Base-by-base conservation (phyloP, 1,140 invertebrate genomes). In the Berghia stephanieae region DNA sequence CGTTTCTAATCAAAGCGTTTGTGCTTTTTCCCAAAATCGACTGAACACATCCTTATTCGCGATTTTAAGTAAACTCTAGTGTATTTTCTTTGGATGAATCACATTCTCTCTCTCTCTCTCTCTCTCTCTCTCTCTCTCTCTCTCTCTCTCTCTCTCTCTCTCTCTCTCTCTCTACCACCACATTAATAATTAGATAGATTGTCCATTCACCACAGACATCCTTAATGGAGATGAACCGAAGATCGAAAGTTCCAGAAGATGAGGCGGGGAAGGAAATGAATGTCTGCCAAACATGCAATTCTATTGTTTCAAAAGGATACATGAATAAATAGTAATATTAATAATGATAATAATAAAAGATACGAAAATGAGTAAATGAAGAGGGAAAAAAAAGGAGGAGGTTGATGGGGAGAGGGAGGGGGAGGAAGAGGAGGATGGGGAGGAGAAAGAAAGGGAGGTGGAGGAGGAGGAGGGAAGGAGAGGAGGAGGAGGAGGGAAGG, bases 51-150 rank as follows among this genome's bases (percentile, higher is more conserved):
- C 55, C n/a, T 60, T n/a, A 24, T 60, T 60, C 6, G 8, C 60
- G 3, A 66, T 4, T 3, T 66, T 31, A 13, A 36, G 38, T 16
- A 38, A 10, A 24, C 16, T 40, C 21, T 63, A 8, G 38, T 24
- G 63, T 57, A 6, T 5, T 31, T n/a, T 24, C 31, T 10, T 49
- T n/a, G 10, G 10, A n/a, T 49, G 6, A 60, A 21, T 67, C 63
- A 4, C 42, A 67, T 16, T 10, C 55, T 60, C 55, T 60, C 55
- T 60, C 55, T 60, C 55, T 60, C 55, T 60, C 55, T 60, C 55
- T 60, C 10, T 13, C 46, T 49, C 46, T 49, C n/a, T 49, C 46
- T n/a, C n/a, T n/a, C 46, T 13, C 46, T 13, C n/a, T 49, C n/a
- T n/a, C 10, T 10, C n/a, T 60, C 5, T 31, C 55, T 60, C 55